phyloP scores from a whole-genome alignment of 2,888 invertebrate species.

The Drosophila macrospina region DNA sequence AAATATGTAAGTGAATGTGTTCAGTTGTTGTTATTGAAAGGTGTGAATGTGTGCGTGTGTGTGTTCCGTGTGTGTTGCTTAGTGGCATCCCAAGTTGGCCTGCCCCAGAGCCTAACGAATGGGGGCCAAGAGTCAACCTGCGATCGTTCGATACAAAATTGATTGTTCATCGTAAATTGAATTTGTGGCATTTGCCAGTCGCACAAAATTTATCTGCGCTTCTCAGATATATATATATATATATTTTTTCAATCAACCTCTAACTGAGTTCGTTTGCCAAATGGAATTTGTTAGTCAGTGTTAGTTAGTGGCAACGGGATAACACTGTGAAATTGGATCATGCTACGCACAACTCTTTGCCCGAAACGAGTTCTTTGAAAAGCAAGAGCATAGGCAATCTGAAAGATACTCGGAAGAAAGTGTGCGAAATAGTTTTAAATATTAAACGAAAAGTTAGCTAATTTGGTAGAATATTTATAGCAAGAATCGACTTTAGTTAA shows the following conservation, averaged over 20 bases:
- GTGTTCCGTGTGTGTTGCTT: conserved; percentile 29
- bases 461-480: not conserved
- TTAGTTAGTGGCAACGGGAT: not conserved
- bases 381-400: not conserved
- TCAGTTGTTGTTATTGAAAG: conserved; percentile 23
- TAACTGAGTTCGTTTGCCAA: conserved; percentile 3
- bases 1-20: conserved; percentile 63
- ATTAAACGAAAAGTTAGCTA: not conserved
- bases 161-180: conserved; percentile 71
- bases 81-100: conserved; percentile 40
- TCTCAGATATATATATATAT: too few relatives aligned
- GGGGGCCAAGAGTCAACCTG: conserved; percentile 73
- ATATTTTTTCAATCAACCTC: conserved; percentile 53
- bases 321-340: not conserved
- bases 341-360: not conserved
- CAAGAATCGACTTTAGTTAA: too few relatives aligned
- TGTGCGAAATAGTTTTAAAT: not conserved
- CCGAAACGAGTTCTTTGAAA: conserved; percentile 5
- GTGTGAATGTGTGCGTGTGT: conserved; percentile 27
- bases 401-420: not conserved
- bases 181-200: conserved; percentile 62
- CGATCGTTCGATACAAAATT: conserved; percentile 67
- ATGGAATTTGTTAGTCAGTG: conserved; percentile 31
- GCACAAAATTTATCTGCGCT: conserved; percentile 50
- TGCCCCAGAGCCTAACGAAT: conserved; percentile 57